These are phyloP conservation scores for Beaufortia kweichowensis DNA, from an alignment of 2,113 vertebrate species.

Conservation along the genomic window DNA sequence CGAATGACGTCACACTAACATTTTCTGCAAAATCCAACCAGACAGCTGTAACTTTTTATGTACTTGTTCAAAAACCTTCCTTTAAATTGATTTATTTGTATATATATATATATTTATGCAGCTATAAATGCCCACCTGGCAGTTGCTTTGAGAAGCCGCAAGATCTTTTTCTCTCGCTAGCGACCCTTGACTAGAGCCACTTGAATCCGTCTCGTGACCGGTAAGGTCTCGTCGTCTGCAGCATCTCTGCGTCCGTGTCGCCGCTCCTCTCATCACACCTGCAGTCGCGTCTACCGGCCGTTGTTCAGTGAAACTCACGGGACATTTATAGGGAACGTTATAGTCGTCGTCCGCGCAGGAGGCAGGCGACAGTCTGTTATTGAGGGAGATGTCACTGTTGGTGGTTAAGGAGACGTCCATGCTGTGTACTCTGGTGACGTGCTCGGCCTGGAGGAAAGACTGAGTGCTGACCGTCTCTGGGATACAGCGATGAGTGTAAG, in stretches of 20 bases:
- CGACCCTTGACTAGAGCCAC: conserved; percentile 61
- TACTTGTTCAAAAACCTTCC: too few species aligned
- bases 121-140: conserved; percentile 68
- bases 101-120: not conserved
- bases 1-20: too few species aligned
- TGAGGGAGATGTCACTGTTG: conserved; percentile 59
- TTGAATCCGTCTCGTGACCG: conserved; percentile 64
- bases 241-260: conserved; percentile 72
- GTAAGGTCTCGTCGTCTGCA: conserved; percentile 77
- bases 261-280: conserved; percentile 74
- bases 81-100: too few species aligned
- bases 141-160: conserved; percentile 52
- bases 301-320: conserved; percentile 56
- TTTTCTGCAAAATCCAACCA: too few species aligned
- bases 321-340: conserved; percentile 67
- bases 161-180: conserved; percentile 36
- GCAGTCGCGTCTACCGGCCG: conserved; percentile 65
- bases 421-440: conserved; percentile 67
- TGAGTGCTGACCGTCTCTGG: conserved; percentile 50
- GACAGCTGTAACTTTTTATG: too few species aligned
- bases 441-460: conserved; percentile 56
- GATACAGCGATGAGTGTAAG: conserved; percentile 67
- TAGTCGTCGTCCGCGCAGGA: conserved; percentile 60
- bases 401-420: conserved; percentile 69
- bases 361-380: conserved; percentile 66